phyloP scores from a whole-genome alignment of 2,888 invertebrate species.

The Stenotaenia linearis region DNA sequence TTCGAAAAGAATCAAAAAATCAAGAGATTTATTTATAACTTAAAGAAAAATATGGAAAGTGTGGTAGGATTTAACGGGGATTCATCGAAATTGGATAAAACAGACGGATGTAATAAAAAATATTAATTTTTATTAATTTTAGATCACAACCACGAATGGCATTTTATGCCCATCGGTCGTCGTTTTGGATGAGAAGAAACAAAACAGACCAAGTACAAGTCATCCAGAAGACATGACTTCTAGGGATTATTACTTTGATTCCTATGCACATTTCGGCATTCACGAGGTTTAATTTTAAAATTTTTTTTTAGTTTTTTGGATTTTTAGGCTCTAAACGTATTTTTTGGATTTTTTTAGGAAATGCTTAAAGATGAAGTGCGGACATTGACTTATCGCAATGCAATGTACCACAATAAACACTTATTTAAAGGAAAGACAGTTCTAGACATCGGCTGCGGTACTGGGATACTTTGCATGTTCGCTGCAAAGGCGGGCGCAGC shows the following conservation, averaged over 20 bases:
- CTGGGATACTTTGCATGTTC: conserved; percentile 99
- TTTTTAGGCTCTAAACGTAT: background rate
- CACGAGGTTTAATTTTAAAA: conserved; percentile 63
- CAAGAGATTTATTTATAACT: background rate
- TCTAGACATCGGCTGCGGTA: conserved; percentile 97
- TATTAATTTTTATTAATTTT: background rate
- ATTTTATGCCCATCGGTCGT: background rate
- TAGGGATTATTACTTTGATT: conserved; percentile 98
- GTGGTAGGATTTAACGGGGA: no score
- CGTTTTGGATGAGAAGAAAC: conserved; percentile 27
- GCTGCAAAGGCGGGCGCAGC: conserved; percentile 97
- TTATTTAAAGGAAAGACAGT: conserved; percentile 86
- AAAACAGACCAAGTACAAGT: conserved; percentile 3
- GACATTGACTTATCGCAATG: conserved; percentile 94
- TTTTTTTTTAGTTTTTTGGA: conserved; percentile 49
- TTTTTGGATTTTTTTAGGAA: conserved; percentile 55
- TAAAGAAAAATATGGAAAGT: no score
- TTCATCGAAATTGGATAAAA: no score
- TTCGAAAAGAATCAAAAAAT: background rate
- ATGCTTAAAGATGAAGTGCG: conserved; percentile 99
- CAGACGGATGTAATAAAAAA: no score
- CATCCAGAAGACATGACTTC: conserved; percentile 93
- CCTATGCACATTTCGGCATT: conserved; percentile 99
- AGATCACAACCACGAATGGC: conserved; percentile 26
- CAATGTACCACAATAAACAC: conserved; percentile 99